Evolutionary conservation across 2,888 invertebrate species (phyloP).

Genomic region (Tinea semifulvella): DNA sequence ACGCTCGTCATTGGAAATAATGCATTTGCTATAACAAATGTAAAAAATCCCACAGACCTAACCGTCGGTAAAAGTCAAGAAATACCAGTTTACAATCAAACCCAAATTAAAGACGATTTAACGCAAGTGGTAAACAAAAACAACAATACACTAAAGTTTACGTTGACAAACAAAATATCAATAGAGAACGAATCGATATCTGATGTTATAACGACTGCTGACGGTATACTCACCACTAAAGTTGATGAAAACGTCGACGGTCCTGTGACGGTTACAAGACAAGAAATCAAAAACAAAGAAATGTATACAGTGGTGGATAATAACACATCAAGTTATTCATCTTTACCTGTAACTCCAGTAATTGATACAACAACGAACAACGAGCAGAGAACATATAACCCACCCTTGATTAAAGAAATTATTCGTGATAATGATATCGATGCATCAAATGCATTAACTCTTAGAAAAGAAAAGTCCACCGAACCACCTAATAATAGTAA

Average conservation of each 20-base stretch:
- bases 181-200: background rate
- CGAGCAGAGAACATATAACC: background rate
- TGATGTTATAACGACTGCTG: background rate
- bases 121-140: too few species aligned
- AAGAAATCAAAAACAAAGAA: too few species aligned
- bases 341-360: background rate
- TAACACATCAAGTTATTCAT: background rate
- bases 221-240: background rate
- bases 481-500: too few species aligned
- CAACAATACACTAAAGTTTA: background rate
- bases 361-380: background rate
- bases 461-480: too few species aligned
- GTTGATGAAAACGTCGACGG: too few species aligned
- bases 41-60: background rate
- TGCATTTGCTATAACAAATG: background rate
- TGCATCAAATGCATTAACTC: too few species aligned
- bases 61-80: background rate
- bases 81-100: background rate
- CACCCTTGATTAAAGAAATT: too few species aligned
- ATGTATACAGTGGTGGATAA: background rate
- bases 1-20: background rate
- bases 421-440: too few species aligned
- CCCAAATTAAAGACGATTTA: background rate
- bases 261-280: too few species aligned
- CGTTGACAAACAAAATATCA: background rate